Evolutionary conservation across 2,888 invertebrate species (phyloP).

Genomic region (Rhingia campestris): DNA sequence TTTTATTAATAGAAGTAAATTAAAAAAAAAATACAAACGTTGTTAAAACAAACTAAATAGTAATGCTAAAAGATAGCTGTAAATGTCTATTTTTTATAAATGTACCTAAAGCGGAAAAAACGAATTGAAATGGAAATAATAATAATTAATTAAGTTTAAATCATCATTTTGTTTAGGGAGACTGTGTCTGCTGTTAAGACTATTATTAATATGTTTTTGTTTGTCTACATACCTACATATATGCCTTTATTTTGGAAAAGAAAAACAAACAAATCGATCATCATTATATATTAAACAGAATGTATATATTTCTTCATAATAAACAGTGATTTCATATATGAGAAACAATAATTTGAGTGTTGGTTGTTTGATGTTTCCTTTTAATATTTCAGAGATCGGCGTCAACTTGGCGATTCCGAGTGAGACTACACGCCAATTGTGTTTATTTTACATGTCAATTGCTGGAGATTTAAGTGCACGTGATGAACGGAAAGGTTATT

Average conservation of each 20-base stretch:
- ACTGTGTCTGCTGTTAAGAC: slow-evolving; percentile 66
- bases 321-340: slow-evolving; percentile 58
- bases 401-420: no score
- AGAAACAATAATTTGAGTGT: background rate
- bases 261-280: slow-evolving; percentile 44
- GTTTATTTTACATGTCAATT: no score
- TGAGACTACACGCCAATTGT: no score
- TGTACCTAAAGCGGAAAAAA: slow-evolving; percentile 58
- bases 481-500: no score
- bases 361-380: background rate
- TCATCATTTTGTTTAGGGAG: slow-evolving; percentile 36
- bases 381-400: no score
- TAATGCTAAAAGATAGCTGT: slow-evolving; percentile 18
- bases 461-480: no score
- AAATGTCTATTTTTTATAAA: slow-evolving; percentile 66
- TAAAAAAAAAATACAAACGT: slow-evolving; percentile 14
- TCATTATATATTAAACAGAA: slow-evolving; percentile 52
- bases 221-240: slow-evolving; percentile 36
- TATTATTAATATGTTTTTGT: slow-evolving; percentile 59
- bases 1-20: slow-evolving; percentile 8
- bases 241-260: slow-evolving; percentile 55
- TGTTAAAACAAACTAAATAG: slow-evolving; percentile 12
- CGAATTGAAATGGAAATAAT: slow-evolving; percentile 30
- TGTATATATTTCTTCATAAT: slow-evolving; percentile 57
- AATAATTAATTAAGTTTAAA: slow-evolving; percentile 38